A percentile compares a stretch with the other conserved stretches of the same genome.
These are phyloP conservation scores for Pammene fasciana DNA, from an alignment of 2,888 invertebrate genomes.

Conservation along the genomic window DNA sequence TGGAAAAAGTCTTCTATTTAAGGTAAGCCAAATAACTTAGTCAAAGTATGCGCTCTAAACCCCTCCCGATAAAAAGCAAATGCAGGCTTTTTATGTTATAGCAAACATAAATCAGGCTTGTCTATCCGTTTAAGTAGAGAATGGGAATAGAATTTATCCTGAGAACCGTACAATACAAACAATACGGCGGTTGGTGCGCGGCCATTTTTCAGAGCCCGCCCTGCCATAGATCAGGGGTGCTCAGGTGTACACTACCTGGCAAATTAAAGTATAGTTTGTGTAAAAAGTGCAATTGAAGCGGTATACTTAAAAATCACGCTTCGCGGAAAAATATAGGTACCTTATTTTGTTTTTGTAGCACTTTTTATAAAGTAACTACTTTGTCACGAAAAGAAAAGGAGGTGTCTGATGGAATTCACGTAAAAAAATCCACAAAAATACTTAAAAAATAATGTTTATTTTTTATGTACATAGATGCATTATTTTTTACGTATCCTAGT, in stretches of 20 bases:
- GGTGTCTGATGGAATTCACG: too few species aligned
- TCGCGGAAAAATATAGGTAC: too few species aligned
- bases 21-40: neutral
- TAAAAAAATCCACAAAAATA: too few species aligned
- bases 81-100: constrained; percentile 32
- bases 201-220: constrained; percentile 42
- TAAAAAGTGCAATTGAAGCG: neutral
- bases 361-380: too few species aligned
- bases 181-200: constrained; percentile 32
- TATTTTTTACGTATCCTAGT: too few species aligned
- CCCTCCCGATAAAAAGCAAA: constrained; percentile 5
- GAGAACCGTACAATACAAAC: constrained; percentile 39
- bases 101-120: constrained; percentile 37
- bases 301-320: too few species aligned
- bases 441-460: too few species aligned
- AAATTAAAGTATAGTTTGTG: constrained; percentile 9
- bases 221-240: constrained; percentile 40
- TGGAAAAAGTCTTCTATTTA: too few species aligned
- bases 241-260: constrained; percentile 34
- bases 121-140: constrained; percentile 41
- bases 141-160: constrained; percentile 36
- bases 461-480: too few species aligned
- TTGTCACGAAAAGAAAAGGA: too few species aligned
- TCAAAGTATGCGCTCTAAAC: neutral
- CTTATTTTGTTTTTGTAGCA: too few species aligned